Percentiles rank a stretch among this genome's conserved stretches.
phyloP scores from a whole-genome alignment of 2,797 vertebrate species.

The Danio albolineatus region DNA sequence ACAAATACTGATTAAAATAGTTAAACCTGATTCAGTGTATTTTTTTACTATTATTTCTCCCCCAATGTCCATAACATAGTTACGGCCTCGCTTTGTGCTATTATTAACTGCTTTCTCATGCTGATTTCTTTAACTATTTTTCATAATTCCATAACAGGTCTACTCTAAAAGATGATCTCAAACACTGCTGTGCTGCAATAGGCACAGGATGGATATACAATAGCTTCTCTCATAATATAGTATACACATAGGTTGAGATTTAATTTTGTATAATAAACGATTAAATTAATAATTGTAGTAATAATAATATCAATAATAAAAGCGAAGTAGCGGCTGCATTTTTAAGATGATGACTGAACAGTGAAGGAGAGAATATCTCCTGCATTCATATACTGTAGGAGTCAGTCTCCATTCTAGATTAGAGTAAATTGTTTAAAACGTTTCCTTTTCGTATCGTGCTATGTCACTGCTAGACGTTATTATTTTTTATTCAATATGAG shows the following conservation, averaged over 20 bases:
- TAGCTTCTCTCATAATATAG: constrained; percentile 5
- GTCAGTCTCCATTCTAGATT: constrained; percentile 10
- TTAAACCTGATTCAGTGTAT: too few relatives aligned
- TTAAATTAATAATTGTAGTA: constrained; percentile 2
- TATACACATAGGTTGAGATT: not conserved
- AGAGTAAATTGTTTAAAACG: constrained; percentile 17
- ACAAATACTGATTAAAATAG: too few relatives aligned
- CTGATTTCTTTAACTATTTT: not conserved
- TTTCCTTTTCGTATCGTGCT: constrained; percentile 28
- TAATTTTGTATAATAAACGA: constrained; percentile 10
- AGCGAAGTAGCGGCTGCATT: constrained; percentile 26
- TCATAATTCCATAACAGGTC: not conserved
- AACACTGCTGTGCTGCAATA: constrained; percentile 1
- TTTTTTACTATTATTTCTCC: too few relatives aligned
- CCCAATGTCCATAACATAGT: too few relatives aligned
- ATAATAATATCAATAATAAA: constrained; percentile 20
- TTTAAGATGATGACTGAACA: constrained; percentile 45
- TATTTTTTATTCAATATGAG: constrained; percentile 12
- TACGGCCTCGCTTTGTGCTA: too few relatives aligned
- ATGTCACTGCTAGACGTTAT: constrained; percentile 27
- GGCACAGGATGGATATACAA: constrained; percentile 1
- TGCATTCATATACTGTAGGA: constrained; percentile 16
- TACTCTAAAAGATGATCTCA: constrained; percentile 20
- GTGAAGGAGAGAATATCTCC: constrained; percentile 16
- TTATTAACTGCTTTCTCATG: not conserved